Percentiles rank a stretch among this genome's conserved stretches.
Evolutionary conservation across 2,888 invertebrate species (phyloP).

Genomic region (Archaeoteleia sp.): DNA sequence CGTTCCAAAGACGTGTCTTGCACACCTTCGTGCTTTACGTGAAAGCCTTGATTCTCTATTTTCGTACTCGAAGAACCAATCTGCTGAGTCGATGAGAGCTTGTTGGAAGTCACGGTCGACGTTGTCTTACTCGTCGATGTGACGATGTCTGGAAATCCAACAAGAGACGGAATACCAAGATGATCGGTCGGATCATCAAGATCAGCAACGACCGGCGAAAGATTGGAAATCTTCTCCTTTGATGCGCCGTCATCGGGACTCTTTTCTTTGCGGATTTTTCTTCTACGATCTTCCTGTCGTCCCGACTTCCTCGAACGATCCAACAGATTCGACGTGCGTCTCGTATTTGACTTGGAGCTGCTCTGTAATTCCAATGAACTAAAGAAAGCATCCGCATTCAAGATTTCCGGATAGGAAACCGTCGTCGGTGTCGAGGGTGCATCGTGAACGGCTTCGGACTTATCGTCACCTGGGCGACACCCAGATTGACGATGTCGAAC

Average conservation of each 20-base stretch:
- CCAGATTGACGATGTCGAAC: slow-evolving; percentile 86
- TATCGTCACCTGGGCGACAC: slow-evolving; percentile 75
- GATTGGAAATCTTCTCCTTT: slow-evolving; percentile 64
- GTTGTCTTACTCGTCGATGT: slow-evolving; percentile 55
- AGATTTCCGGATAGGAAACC: slow-evolving; percentile 72
- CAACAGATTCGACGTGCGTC: slow-evolving; percentile 52
- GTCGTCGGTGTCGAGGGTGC: slow-evolving; percentile 74
- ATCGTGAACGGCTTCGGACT: slow-evolving; percentile 59
- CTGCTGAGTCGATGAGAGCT: slow-evolving; percentile 31
- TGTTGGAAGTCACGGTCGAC: slow-evolving; percentile 30
- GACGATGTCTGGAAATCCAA: slow-evolving; percentile 72
- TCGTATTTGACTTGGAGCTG: slow-evolving; percentile 78
- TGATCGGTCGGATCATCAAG: slow-evolving; percentile 70
- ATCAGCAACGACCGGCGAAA: slow-evolving; percentile 66
- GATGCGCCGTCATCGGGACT: slow-evolving; percentile 55
- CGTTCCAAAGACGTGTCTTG: slow-evolving; percentile 54
- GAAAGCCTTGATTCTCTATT: slow-evolving; percentile 49
- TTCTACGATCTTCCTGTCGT: slow-evolving; percentile 54
- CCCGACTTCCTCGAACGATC: slow-evolving; percentile 59
- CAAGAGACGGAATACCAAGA: slow-evolving; percentile 69
- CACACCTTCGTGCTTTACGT: slow-evolving; percentile 47
- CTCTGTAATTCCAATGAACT: slow-evolving; percentile 88
- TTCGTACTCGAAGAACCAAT: slow-evolving; percentile 31
- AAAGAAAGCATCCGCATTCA: slow-evolving; percentile 91
- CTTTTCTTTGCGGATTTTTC: slow-evolving; percentile 58